Base-by-base conservation (phyloP, 2,888 invertebrate genomes). In the Paralinhomoeus sp. region DNA sequence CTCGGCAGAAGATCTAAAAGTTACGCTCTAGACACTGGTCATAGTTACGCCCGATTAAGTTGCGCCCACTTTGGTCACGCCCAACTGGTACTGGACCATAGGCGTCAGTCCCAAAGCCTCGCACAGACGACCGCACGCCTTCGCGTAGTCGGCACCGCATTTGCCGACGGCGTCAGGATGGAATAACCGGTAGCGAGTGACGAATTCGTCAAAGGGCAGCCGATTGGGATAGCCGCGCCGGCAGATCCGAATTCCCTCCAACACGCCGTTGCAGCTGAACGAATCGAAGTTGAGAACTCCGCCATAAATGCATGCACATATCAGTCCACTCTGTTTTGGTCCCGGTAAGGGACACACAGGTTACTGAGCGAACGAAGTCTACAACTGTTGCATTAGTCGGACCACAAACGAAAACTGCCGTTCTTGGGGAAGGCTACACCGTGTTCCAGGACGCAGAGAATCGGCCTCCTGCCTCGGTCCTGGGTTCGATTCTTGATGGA, bases 191-290 rank as follows among this genome's bases (percentile, higher is more conserved):
- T 76, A 93, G 84, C 93, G 82, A 70, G 87, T 80, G 70, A 91
- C 89, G 79, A 97, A 97, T 72, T 97, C 93, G 57, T 87, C 83
- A 73, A 93, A 97, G 60, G 84, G 77, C 81, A 97, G 85, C 72
- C 93, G 81, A 80, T 93, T 93, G 75, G 97, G 97, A 81, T 93
- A 97, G 68, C 97, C 93, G 51, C 69, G 68, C 73, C 93, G 81
- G 72, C 93, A 97, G 74, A 97, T 97, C 84, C 97, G 87, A 75
- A 97, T 97, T 73, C 93, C 97, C 78, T 97, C 97, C 75, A 97
- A 81, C 73, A 97, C 97, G 82, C 97, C 97, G 78, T 97, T 97
- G 79, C 97, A 97, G 62, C 89, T 89, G 67, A 91, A 76, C 75
- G 27, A n/a, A n/a, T n/a, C n/a, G n/a, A n/a, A n/a, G n/a, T n/a